Evolutionary conservation across 1,140 invertebrate genomes (phyloP).

Genomic region (Ericerus pela): DNA sequence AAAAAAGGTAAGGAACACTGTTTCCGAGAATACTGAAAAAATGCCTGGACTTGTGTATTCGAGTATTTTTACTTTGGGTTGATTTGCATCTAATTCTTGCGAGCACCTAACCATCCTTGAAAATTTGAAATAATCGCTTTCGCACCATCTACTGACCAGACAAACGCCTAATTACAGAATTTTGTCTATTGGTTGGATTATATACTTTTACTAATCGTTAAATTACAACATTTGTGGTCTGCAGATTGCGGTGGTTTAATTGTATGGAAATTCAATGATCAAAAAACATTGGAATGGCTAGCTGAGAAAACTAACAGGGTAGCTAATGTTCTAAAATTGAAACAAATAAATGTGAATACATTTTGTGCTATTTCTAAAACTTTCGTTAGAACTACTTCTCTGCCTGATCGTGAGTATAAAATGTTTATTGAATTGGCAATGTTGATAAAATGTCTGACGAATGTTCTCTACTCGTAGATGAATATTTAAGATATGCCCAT

Average conservation of each 20-base stretch:
- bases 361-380: conserved; percentile 51
- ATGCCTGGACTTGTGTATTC: too few relatives aligned
- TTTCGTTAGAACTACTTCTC: conserved; percentile 50
- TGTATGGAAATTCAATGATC: conserved; percentile 63
- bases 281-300: conserved; percentile 54
- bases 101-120: too few relatives aligned
- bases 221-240: too few relatives aligned
- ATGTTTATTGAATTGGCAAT: conserved; percentile 30
- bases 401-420: conserved; percentile 34
- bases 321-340: conserved; percentile 43
- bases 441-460: background rate
- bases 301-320: conserved; percentile 47
- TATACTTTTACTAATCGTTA: background rate
- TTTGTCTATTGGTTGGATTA: background rate
- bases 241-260: conserved; percentile 45
- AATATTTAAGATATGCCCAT: conserved; percentile 48
- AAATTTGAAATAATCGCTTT: too few relatives aligned
- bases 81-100: too few relatives aligned
- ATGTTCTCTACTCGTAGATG: conserved; percentile 34
- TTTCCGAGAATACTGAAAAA: too few relatives aligned
- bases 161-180: conserved; percentile 6
- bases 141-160: too few relatives aligned
- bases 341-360: conserved; percentile 48
- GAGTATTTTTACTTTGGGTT: too few relatives aligned
- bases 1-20: conserved; percentile 36